Base-by-base conservation (phyloP, 2,113 vertebrate genomes). In the Regulus satrapa region DNA sequence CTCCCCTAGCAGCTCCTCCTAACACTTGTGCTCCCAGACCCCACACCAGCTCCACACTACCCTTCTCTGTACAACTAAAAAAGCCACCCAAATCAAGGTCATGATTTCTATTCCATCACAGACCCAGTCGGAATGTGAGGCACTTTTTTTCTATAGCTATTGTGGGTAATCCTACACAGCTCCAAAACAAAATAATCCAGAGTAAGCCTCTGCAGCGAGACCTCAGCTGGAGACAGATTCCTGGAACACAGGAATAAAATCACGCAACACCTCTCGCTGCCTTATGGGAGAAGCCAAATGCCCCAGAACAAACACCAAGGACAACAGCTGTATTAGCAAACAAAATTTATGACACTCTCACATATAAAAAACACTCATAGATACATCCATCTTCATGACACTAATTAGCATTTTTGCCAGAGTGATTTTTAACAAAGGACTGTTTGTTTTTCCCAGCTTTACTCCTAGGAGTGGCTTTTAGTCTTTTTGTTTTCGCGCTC, bases 401-500 rank as follows among this genome's bases (percentile, higher is more conserved):
- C 12, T 46, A 74, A 6, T 4, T 1, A 79, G 16, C 31, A 2
- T 9, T 63, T 25, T 49, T 51, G 21, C 6, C 6, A 0, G 0
- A 18, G 3, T 9, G 15, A 1, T 43, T 84, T 83, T 91, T 87
- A 31, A 13, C 67, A 41, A 20, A 79, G 16, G 20, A 20, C 40
- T 84, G 73, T 64, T 95, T 97, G 26, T 77, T 94, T 52, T 94
- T 97, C 71, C 79, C 92, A 48, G n/a, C 4, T 84, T 91, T 95
- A 28, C 62, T 97, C 59, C 73, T 91, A 14, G 40, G 55, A 69
- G 40, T 3, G 61, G 46, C 80, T 91, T 96, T 98, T 13, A 95
- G 89, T 82, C 85, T 92, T 81, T 96, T 98, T 40, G 83, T 85
- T 89, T 98, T 99, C 18, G 93, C 73, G 59, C 89, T 97, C 74